Percentiles rank a stretch among this genome's conserved stretches.
Conservation (phyloP, 2,888 invertebrate genomes). For the Platypus cylindrus region DNA sequence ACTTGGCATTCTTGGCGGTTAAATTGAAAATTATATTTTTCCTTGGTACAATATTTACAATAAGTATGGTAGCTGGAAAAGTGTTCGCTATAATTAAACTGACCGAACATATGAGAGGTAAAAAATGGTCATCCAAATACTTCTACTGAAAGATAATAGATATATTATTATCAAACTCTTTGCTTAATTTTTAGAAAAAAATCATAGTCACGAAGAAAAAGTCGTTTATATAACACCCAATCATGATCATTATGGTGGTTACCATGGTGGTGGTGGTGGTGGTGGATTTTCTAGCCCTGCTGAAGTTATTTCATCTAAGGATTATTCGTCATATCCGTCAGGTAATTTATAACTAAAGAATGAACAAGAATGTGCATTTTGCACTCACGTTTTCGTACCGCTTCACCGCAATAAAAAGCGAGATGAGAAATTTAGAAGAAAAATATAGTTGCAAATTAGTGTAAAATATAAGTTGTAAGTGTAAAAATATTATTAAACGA, state of each 20-base stretch:
- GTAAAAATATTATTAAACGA: too few species aligned
- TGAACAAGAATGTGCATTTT: too few species aligned
- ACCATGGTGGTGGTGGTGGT: conserved; percentile 2
- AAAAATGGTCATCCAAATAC: conserved; percentile 10
- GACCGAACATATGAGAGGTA: conserved; percentile 23
- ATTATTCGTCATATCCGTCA: conserved; percentile 6
- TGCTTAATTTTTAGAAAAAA: conserved; percentile 6
- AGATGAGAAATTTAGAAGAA: too few species aligned
- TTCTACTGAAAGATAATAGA: neutral
- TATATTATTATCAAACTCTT: too few species aligned
- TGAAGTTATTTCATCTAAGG: conserved; percentile 4
- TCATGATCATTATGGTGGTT: conserved; percentile 3
- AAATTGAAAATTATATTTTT: conserved; percentile 30
- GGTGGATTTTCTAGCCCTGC: conserved; percentile 4
- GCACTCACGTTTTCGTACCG: too few species aligned
- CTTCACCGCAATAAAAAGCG: too few species aligned
- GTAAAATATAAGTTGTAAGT: too few species aligned
- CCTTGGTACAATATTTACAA: conserved; percentile 26
- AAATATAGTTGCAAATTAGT: too few species aligned
- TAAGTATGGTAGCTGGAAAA: conserved; percentile 28
- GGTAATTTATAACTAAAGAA: too few species aligned
- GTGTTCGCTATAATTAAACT: conserved; percentile 27
- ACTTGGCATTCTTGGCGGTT: conserved; percentile 28
- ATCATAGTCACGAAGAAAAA: conserved; percentile 13
- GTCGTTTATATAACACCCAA: conserved; percentile 12